These are phyloP conservation scores for Eueremaeus valkanovi DNA, from an alignment of 2,888 invertebrate species.

Conservation along the genomic window DNA sequence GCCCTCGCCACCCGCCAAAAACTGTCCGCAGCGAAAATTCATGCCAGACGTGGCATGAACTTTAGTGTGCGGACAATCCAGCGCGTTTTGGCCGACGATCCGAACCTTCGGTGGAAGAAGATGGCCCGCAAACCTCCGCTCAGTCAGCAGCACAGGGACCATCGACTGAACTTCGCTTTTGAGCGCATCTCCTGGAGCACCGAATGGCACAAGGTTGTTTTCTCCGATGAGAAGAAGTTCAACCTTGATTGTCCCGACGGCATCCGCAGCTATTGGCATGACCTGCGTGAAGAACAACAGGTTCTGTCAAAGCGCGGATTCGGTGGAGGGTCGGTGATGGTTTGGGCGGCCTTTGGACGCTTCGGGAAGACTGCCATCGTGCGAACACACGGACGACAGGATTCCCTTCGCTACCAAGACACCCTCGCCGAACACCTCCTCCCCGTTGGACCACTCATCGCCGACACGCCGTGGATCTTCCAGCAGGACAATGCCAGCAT, in stretches of 20 bases:
- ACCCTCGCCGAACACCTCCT: not conserved
- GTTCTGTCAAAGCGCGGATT: not conserved
- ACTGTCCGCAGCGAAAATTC: too few relatives aligned
- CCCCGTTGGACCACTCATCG: not conserved
- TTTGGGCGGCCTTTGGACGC: not conserved
- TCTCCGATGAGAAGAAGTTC: constrained; percentile 24
- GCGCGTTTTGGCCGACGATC: too few relatives aligned
- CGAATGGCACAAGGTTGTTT: not conserved
- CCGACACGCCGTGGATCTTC: not conserved
- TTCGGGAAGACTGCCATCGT: not conserved
- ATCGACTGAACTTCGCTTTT: not conserved
- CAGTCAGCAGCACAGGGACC: not conserved
- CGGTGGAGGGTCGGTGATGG: not conserved
- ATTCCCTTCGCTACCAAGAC: not conserved
- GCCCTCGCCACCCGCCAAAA: too few relatives aligned
- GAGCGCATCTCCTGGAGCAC: not conserved
- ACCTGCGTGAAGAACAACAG: not conserved
- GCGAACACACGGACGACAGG: not conserved
- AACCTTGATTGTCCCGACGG: constrained; percentile 10
- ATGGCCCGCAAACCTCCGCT: too few relatives aligned
- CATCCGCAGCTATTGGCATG: not conserved
- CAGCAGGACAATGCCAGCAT: not conserved
- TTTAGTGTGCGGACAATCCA: too few relatives aligned
- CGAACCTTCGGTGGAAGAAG: too few relatives aligned
- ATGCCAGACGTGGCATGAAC: too few relatives aligned